Evolutionary conservation across 1,140 invertebrate species (phyloP).

Genomic region (Daktulosphaira vitifoliae): DNA sequence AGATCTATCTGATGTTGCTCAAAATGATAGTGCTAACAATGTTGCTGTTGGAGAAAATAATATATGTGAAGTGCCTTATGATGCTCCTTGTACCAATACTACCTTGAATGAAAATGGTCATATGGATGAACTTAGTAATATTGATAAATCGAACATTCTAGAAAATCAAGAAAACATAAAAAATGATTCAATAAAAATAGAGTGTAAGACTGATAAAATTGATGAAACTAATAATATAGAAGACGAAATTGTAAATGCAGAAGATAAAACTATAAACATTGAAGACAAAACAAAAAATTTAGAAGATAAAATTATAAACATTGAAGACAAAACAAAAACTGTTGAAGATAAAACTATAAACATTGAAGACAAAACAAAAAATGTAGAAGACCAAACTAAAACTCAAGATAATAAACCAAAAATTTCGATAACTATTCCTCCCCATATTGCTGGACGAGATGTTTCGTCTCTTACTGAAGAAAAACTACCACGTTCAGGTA

Average conservation of each 20-base stretch:
- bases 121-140: no score
- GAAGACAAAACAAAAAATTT: neutral
- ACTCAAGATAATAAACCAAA: constrained; percentile 13
- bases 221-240: no score
- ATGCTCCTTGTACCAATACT: neutral
- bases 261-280: no score
- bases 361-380: neutral
- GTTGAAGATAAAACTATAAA: neutral
- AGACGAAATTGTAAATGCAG: constrained; percentile 1
- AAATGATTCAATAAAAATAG: no score
- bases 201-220: no score
- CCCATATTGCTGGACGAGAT: constrained; percentile 38
- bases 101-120: no score
- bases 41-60: neutral
- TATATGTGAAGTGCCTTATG: neutral
- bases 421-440: constrained; percentile 33
- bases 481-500: constrained; percentile 36
- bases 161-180: no score
- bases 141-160: no score
- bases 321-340: no score
- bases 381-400: constrained; percentile 1
- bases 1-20: neutral
- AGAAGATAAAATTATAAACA: no score
- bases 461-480: constrained; percentile 37
- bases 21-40: neutral